Conservation (phyloP, 2,888 invertebrate genomes). For the Agrotis puta region DNA sequence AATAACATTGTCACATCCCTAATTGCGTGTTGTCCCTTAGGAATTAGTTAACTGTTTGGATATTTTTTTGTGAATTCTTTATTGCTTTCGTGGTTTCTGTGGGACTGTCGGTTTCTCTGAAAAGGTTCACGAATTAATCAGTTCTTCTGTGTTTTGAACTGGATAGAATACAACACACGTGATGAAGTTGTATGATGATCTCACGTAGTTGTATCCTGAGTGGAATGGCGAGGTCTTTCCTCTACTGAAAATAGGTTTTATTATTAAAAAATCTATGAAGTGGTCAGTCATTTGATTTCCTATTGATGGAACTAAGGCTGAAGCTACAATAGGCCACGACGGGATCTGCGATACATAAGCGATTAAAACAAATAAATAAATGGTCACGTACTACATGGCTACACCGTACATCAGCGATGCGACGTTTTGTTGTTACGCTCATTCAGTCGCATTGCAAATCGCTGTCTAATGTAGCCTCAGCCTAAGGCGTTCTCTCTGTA, state of each 20-base stretch:
- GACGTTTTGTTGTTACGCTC: too few relatives aligned
- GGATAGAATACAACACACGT: conserved; percentile 9
- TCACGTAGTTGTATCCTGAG: conserved; percentile 1
- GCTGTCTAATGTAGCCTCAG: too few relatives aligned
- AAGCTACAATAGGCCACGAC: too few relatives aligned
- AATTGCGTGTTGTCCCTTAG: conserved; percentile 43
- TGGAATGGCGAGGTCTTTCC: neutral
- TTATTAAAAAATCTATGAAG: neutral
- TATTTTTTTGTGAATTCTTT: conserved; percentile 61
- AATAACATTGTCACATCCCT: conserved; percentile 19
- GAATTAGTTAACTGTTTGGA: conserved; percentile 58
- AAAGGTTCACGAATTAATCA: conserved; percentile 58
- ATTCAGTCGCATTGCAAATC: too few relatives aligned
- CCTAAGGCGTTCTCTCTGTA: neutral
- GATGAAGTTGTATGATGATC: conserved; percentile 4
- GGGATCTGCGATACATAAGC: too few relatives aligned
- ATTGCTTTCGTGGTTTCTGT: conserved; percentile 45
- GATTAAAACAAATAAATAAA: too few relatives aligned
- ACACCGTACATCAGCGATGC: too few relatives aligned
- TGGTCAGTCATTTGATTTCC: neutral
- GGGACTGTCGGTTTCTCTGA: conserved; percentile 39
- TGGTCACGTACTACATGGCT: too few relatives aligned
- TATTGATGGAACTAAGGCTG: neutral
- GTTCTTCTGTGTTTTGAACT: conserved; percentile 6
- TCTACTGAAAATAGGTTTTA: neutral